Percentiles rank a stretch among this genome's conserved stretches.
Conservation (phyloP, 2,797 vertebrate genomes). For the Psittacula echo region DNA sequence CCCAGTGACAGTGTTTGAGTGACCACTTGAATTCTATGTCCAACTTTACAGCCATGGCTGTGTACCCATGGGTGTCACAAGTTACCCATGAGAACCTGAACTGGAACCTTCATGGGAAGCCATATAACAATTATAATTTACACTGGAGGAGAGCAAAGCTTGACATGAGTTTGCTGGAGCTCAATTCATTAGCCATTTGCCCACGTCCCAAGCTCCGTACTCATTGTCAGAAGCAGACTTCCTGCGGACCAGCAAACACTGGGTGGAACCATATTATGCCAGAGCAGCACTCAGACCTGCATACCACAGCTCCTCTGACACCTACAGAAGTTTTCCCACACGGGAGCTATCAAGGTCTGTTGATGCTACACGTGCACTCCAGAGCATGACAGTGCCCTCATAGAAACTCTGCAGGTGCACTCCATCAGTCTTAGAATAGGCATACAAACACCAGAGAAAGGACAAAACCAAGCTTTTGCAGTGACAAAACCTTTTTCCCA, state of each 20-base stretch:
- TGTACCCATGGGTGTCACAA: not conserved
- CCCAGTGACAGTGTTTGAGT: not conserved
- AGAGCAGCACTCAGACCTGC: not conserved
- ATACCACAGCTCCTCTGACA: not conserved
- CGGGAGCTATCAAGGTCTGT: not conserved
- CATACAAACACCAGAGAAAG: not conserved
- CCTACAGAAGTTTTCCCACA: not conserved
- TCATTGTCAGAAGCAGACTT: not conserved
- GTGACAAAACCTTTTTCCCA: not conserved
- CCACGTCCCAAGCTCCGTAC: not conserved
- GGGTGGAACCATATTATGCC: not conserved
- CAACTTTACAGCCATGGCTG: not conserved
- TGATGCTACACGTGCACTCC: not conserved
- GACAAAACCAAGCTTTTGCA: not conserved
- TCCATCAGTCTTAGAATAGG: not conserved
- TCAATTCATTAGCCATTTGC: not conserved
- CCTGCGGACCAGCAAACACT: not conserved
- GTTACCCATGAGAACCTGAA: not conserved
- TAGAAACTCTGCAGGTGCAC: rapidly evolving
- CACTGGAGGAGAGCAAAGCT: slow-evolving; percentile 19
- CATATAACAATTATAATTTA: not conserved
- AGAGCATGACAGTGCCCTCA: not conserved
- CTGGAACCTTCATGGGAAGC: not conserved
- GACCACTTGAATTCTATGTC: not conserved
- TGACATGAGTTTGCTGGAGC: not conserved